Evolutionary conservation across 1,140 invertebrate species (phyloP).

Genomic region (Drosophila orosa): DNA sequence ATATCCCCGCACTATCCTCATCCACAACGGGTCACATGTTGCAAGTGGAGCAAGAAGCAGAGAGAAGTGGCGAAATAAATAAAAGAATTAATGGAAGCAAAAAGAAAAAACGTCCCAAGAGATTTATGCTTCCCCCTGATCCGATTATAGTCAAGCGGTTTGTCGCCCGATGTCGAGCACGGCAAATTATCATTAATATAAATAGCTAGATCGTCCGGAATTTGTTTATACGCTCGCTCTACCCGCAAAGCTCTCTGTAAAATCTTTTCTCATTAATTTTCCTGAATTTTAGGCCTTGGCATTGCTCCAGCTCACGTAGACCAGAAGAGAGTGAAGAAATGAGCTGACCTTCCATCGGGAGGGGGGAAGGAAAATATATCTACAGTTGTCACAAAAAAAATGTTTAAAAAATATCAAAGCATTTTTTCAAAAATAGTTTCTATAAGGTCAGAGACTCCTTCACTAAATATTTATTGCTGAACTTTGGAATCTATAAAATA

Average conservation of each 20-base stretch:
- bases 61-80: slow-evolving; percentile 26
- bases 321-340: slow-evolving; percentile 7
- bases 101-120: slow-evolving; percentile 40
- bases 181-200: slow-evolving; percentile 81
- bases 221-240: slow-evolving; percentile 51
- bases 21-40: slow-evolving; percentile 63
- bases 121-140: slow-evolving; percentile 63
- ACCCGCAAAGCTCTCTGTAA: slow-evolving; percentile 38
- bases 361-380: neutral
- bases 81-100: slow-evolving; percentile 38
- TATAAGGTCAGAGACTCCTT: neutral
- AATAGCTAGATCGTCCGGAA: slow-evolving; percentile 73
- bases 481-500: neutral
- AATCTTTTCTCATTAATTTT: slow-evolving; percentile 46
- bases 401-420: neutral
- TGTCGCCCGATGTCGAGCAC: slow-evolving; percentile 71
- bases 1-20: slow-evolving; percentile 2
- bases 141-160: slow-evolving; percentile 66
- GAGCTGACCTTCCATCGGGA: slow-evolving; percentile 20
- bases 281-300: slow-evolving; percentile 65
- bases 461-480: neutral
- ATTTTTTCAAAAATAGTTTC: neutral
- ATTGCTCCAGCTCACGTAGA: slow-evolving; percentile 78
- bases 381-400: neutral
- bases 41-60: slow-evolving; percentile 46